Base-by-base conservation (phyloP, 2,113 vertebrate genomes). In the Mormyrus iriodes region DNA sequence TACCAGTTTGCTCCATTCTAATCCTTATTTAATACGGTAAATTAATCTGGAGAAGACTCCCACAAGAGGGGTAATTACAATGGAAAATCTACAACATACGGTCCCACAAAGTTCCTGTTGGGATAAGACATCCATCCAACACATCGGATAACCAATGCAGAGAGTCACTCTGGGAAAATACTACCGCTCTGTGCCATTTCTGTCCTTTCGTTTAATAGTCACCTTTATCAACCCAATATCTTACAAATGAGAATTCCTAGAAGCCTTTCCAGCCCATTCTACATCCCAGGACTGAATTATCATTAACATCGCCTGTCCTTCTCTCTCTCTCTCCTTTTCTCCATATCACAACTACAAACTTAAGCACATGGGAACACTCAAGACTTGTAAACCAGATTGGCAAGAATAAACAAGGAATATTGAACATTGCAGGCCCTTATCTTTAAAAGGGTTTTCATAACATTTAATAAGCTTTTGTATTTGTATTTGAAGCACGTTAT, bases 21-120 rank as follows among this genome's bases (percentile, higher is more conserved):
- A 97, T 97, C 95, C 92, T 93, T 93, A 96, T 96, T 94, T 96
- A 95, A 96, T 95, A 94, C 95, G 93, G 93, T 91, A 95, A 95
- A 96, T 95, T 94, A 97, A 96, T 94, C 95, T 93, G 95, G 95
- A 96, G 46, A 96, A 94, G 90, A 93, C 94, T 92, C 96, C 94
- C 86, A 86, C 93, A 93, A 96, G 94, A 95, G 95, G 95, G 93
- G 94, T 94, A 46, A 96, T 95, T 95, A 95, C 95, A 96, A 90
- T 92, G 91, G 92, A 88, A 51, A 93, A 4, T 92, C 93, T 95
- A 94, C 93, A 93, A 93, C 92, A 94, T 49, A 69, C 9, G 12
- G 87, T 76, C 7, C 69, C 61, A 73, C 42, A 49, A 65, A 73
- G 88, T 90, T 89, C 94, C 93, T 58, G 82, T 94, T 94, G 95